These are phyloP conservation scores for Aegithalos caudatus DNA, from an alignment of 2,113 vertebrate genomes.

Conservation along the genomic window DNA sequence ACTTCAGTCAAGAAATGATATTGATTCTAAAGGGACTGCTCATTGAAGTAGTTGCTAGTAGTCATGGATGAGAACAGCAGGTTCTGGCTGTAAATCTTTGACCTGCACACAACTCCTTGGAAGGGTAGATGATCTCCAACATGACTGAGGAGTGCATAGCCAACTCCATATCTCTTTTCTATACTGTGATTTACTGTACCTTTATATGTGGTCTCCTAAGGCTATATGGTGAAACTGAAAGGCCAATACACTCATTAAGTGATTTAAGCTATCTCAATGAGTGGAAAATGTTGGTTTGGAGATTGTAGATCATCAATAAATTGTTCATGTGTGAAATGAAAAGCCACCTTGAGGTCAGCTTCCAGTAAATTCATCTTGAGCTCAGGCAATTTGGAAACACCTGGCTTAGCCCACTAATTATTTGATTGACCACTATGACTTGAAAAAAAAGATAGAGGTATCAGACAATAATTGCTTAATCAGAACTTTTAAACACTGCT, in stretches of 20 bases:
- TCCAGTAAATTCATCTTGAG: background rate
- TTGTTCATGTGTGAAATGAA: conserved; percentile 57
- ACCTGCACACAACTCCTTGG: background rate
- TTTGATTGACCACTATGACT: conserved; percentile 11
- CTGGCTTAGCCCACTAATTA: conserved; percentile 1
- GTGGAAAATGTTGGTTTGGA: background rate
- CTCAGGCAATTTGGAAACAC: background rate
- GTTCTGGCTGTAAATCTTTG: background rate
- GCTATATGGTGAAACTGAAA: background rate
- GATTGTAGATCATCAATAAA: conserved; percentile 8
- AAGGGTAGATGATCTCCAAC: background rate
- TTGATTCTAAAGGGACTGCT: background rate
- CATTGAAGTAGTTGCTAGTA: background rate
- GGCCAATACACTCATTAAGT: background rate
- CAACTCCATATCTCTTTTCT: background rate
- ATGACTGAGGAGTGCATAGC: background rate
- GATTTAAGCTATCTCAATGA: background rate
- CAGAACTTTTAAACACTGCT: background rate
- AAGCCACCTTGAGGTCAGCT: conserved; percentile 23
- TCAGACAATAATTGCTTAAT: background rate
- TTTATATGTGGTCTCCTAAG: background rate
- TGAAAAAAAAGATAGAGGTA: conserved; percentile 3
- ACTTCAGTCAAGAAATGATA: background rate
- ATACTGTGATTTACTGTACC: background rate
- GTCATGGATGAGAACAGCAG: background rate